Conservation (phyloP, 2,888 invertebrate species). For the Proisotoma minuta region DNA sequence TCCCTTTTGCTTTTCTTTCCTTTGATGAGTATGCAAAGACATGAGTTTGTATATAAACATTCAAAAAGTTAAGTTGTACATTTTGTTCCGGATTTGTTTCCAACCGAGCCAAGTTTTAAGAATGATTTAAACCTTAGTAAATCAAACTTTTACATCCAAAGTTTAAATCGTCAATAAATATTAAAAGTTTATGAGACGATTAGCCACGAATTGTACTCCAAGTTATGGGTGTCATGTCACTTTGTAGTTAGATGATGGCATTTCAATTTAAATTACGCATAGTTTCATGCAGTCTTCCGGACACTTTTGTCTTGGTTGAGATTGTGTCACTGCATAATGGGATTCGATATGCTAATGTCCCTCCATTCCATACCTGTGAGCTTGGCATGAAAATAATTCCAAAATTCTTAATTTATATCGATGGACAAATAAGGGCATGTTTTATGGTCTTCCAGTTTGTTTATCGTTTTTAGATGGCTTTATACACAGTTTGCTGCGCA, state of each 20-base stretch:
- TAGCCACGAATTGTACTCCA: not conserved
- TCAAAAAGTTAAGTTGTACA: too few relatives aligned
- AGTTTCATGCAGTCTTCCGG: too few relatives aligned
- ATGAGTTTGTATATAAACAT: too few relatives aligned
- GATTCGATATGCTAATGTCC: conserved; percentile 13
- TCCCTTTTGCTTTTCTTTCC: too few relatives aligned
- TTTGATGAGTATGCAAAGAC: conserved; percentile 6
- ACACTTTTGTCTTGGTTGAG: too few relatives aligned
- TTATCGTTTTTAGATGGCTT: not conserved
- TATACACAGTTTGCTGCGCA: not conserved
- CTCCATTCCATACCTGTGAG: not conserved
- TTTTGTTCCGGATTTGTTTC: conserved; percentile 15
- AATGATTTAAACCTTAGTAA: conserved; percentile 8
- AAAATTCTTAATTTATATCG: not conserved
- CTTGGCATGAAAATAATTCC: not conserved
- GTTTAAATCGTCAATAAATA: too few relatives aligned
- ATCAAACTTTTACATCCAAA: too few relatives aligned
- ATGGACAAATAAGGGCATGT: conserved; percentile 4
- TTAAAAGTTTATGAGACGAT: not conserved
- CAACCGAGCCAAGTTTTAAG: conserved; percentile 7
- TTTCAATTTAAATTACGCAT: too few relatives aligned
- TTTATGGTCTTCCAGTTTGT: not conserved
- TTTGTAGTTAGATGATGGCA: not conserved
- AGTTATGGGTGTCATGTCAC: not conserved
- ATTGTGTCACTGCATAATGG: conserved; percentile 5